Evolutionary conservation across 1,140 invertebrate species (phyloP).

Genomic region (Mactra quadrangularis): DNA sequence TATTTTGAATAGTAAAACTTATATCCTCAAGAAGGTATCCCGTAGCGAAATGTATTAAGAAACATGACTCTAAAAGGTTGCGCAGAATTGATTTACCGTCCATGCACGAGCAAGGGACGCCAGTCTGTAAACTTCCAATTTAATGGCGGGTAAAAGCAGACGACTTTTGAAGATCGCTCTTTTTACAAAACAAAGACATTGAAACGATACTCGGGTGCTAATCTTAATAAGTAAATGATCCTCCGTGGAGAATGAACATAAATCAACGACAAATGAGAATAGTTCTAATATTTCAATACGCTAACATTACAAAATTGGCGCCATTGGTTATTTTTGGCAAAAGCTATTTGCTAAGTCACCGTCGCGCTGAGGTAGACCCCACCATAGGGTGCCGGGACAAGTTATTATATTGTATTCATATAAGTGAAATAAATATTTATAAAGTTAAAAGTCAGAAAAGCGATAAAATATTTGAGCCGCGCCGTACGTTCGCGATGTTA

Average conservation of each 20-base stretch:
- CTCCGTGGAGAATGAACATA: conserved; percentile 26
- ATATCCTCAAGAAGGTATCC: conserved; percentile 10
- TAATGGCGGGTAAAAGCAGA: conserved; percentile 46
- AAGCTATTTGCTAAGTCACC: conserved; percentile 41
- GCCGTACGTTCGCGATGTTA: background rate
- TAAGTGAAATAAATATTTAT: conserved; percentile 53
- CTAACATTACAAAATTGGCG: conserved; percentile 58
- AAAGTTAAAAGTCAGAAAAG: conserved; percentile 33
- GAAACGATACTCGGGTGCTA: conserved; percentile 30
- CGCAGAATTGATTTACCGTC: conserved; percentile 48
- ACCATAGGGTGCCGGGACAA: conserved; percentile 9
- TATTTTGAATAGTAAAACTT: background rate
- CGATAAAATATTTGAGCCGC: conserved; percentile 23
- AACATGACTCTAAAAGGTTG: conserved; percentile 49
- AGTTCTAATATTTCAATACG: conserved; percentile 60
- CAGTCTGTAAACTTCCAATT: conserved; percentile 20
- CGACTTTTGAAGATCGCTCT: conserved; percentile 56
- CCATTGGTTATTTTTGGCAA: conserved; percentile 24
- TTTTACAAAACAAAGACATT: conserved; percentile 49
- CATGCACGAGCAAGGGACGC: conserved; percentile 30
- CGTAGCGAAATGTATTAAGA: conserved; percentile 29
- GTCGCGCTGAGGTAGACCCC: conserved; percentile 20
- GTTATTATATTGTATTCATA: conserved; percentile 49
- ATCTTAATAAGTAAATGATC: conserved; percentile 40
- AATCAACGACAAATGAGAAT: conserved; percentile 40